Evolutionary conservation across 64 coral and sea anemone species (phyloP).

Genomic region (Acropora yongei): DNA sequence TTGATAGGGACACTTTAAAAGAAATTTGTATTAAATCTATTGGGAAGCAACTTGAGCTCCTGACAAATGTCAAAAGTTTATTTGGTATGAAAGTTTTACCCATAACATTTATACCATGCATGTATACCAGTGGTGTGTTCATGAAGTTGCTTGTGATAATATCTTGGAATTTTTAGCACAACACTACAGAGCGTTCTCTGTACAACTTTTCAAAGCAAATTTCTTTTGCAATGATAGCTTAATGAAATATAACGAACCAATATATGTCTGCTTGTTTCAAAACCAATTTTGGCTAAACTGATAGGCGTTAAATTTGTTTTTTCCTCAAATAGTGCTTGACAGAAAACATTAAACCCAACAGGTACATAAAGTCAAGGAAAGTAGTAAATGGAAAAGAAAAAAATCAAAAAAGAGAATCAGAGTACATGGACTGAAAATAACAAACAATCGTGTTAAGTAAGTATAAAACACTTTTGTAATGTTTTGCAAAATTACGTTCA

Average conservation of each 20-base stretch:
- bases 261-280: slow-evolving; percentile 25
- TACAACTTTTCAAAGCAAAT: slow-evolving; percentile 17
- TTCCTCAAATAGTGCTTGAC: not conserved
- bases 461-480: slow-evolving; percentile 26
- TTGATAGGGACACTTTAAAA: slow-evolving; percentile 36
- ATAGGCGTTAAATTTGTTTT: slow-evolving; percentile 26
- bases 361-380: slow-evolving; percentile 19
- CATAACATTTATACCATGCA: not conserved
- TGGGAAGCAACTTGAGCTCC: slow-evolving; percentile 29
- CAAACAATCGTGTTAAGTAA: slow-evolving; percentile 26
- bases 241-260: not conserved
- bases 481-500: slow-evolving; percentile 29
- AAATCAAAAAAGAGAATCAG: slow-evolving; percentile 15
- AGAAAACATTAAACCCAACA: slow-evolving; percentile 23
- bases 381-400: slow-evolving; percentile 40
- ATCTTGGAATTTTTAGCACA: slow-evolving; percentile 2
- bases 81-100: slow-evolving; percentile 20
- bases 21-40: slow-evolving; percentile 24
- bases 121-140: slow-evolving; percentile 17
- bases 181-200: not conserved
- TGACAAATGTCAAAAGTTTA: slow-evolving; percentile 30
- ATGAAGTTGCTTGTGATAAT: slow-evolving; percentile 23
- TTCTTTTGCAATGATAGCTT: not conserved
- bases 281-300: slow-evolving; percentile 31
- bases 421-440: slow-evolving; percentile 17